These are phyloP conservation scores for Gibbula magus DNA, from an alignment of 2,888 invertebrate species.

Conservation along the genomic window DNA sequence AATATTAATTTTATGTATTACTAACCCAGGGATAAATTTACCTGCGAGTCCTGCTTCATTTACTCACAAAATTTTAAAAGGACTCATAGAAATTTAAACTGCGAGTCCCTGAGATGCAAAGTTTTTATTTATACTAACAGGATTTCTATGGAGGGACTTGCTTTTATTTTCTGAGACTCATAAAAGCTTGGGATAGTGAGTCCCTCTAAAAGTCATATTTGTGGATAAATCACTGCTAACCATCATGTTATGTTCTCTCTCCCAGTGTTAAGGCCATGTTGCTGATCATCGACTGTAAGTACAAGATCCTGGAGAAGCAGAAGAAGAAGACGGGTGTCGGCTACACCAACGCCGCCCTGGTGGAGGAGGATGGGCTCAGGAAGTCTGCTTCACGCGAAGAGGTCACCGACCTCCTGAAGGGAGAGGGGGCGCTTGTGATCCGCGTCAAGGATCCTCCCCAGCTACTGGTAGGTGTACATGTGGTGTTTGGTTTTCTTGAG, in stretches of 20 bases:
- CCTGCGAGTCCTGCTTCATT: too few species aligned
- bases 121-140: too few species aligned
- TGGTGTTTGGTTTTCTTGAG: too few species aligned
- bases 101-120: too few species aligned
- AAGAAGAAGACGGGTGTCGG: constrained; percentile 7
- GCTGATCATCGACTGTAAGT: constrained; percentile 75
- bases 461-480: background rate
- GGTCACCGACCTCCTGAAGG: constrained; percentile 39
- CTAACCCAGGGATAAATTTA: too few species aligned
- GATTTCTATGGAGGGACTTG: too few species aligned
- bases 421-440: constrained; percentile 38
- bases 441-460: constrained; percentile 37
- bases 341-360: background rate
- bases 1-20: background rate
- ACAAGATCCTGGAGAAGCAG: constrained; percentile 65
- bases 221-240: background rate
- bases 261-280: constrained; percentile 75
- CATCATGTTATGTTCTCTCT: too few species aligned
- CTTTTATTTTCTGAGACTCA: background rate
- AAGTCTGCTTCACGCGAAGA: constrained; percentile 20
- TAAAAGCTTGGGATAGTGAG: background rate
- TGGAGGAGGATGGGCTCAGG: constrained; percentile 24
- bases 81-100: too few species aligned
- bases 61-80: too few species aligned
- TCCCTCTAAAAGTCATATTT: too few species aligned